phyloP scores from a whole-genome alignment of 2,888 invertebrate genomes.

The Nesidiocoris tenuis region DNA sequence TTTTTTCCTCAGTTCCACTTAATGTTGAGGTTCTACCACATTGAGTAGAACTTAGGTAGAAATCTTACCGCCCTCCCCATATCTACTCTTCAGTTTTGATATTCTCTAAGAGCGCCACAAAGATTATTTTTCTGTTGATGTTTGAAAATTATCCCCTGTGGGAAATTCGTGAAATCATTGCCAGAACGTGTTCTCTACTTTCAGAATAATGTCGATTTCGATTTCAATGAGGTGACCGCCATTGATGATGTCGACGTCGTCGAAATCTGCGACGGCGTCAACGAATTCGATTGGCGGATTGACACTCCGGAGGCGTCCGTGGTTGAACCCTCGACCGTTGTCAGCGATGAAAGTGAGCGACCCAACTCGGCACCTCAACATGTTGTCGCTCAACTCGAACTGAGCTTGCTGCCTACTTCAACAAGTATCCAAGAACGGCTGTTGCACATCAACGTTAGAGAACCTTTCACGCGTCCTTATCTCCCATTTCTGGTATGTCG shows the following conservation, averaged over 20 bases:
- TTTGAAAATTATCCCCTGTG: too few species aligned
- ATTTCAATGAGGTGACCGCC: constrained; percentile 35
- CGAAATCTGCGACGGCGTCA: constrained; percentile 25
- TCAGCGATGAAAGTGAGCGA: constrained; percentile 16
- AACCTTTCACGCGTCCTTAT: constrained; percentile 9
- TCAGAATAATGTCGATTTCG: constrained; percentile 34
- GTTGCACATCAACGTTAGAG: constrained; percentile 10
- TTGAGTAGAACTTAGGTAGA: too few species aligned
- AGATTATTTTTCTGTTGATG: too few species aligned
- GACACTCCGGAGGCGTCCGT: constrained; percentile 27
- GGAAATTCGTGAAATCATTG: too few species aligned
- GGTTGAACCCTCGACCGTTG: background rate
- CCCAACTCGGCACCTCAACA: constrained; percentile 9
- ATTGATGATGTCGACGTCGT: constrained; percentile 30
- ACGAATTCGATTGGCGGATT: constrained; percentile 28
- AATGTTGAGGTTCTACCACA: too few species aligned
- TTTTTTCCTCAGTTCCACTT: too few species aligned
- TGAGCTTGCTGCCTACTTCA: constrained; percentile 2
- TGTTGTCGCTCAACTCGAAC: background rate
- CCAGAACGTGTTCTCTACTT: too few species aligned
- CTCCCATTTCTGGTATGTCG: constrained; percentile 31
- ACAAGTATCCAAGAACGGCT: constrained; percentile 22
- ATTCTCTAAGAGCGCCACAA: too few species aligned
- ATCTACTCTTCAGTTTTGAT: too few species aligned
- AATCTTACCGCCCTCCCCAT: too few species aligned